Evolutionary conservation across 2,888 invertebrate species (phyloP), one percentile per base, ranked within the genome.

Genomic region (Falcaria lacertinaria): DNA sequence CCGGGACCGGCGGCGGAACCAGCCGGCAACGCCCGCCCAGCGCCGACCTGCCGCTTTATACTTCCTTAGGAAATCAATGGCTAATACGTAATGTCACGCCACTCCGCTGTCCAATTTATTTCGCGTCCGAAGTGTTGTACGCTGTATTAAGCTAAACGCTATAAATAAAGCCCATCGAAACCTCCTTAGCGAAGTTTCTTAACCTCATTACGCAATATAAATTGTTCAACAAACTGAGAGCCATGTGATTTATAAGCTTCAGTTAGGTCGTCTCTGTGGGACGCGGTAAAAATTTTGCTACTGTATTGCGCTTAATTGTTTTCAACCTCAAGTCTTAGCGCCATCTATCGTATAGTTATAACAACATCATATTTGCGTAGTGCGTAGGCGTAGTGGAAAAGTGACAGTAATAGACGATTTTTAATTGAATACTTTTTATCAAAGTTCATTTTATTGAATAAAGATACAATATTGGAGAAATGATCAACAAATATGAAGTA

Each of bases 251-350:
- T 52, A 52, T 51, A 46, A 15, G 34, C 22, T 13, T 13, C 48
- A 63, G 60, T 65, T 63, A 60, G 60, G 66, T 62, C 51, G 47
- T 34, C 34, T 33, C 39, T n/a, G n/a, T 38, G 39, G 46, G 67
- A 71, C 68, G 72, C 68, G 48, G 70, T 71, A 49, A 54, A 52
- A 50, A 57, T 61, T 70, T 73, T 72, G n/a, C n/a, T 68, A 53
- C 59, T 52, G 48, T 40, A 49, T 44, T 54, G 56, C 47, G 50
- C 57, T 45, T 45, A 33, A 32, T 14, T 36, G 42, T 39, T 49
- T 35, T 47, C 39, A 43, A 44, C 43, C 37, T 25, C 5, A 39
- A 44, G 38, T 38, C 19, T 33, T 38, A 2, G 13, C n/a, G n/a
- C n/a, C n/a, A n/a, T n/a, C n/a, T n/a, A n/a, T n/a, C n/a, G n/a